phyloP scores from a whole-genome alignment of 2,888 invertebrate species.

The Monoplex corrugatus region DNA sequence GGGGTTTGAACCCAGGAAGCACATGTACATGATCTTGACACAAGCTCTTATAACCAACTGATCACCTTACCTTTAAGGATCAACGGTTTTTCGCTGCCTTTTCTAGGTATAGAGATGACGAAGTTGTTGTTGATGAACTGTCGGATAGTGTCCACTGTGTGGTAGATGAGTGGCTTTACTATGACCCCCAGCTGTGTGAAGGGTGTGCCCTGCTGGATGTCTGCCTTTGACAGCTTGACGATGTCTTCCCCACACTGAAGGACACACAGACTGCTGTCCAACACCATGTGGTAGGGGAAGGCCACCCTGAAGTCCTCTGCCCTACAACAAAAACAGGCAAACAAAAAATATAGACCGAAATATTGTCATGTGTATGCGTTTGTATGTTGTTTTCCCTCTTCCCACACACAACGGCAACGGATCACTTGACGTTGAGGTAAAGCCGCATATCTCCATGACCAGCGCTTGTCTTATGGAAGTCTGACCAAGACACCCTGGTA shows the following conservation, averaged over 20 bases:
- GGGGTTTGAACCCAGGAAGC: too few relatives aligned
- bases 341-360: too few relatives aligned
- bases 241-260: neutral
- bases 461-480: too few relatives aligned
- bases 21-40: too few relatives aligned
- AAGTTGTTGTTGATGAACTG: slow-evolving; percentile 77
- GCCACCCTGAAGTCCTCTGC: slow-evolving; percentile 72
- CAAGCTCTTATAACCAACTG: too few relatives aligned
- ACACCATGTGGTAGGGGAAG: slow-evolving; percentile 77
- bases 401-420: too few relatives aligned
- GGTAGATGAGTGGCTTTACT: slow-evolving; percentile 71
- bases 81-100: neutral
- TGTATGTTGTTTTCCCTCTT: too few relatives aligned
- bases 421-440: too few relatives aligned
- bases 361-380: too few relatives aligned
- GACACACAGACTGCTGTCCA: slow-evolving; percentile 66
- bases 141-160: slow-evolving; percentile 69
- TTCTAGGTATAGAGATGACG: slow-evolving; percentile 61
- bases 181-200: slow-evolving; percentile 64
- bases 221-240: neutral
- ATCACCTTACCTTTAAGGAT: slow-evolving; percentile 45
- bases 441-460: too few relatives aligned
- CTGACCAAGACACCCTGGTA: too few relatives aligned
- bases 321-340: slow-evolving; percentile 37
- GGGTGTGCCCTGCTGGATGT: neutral